These are phyloP conservation scores for Ceryle rudis DNA, from an alignment of 2,797 vertebrate species.

Conservation along the genomic window DNA sequence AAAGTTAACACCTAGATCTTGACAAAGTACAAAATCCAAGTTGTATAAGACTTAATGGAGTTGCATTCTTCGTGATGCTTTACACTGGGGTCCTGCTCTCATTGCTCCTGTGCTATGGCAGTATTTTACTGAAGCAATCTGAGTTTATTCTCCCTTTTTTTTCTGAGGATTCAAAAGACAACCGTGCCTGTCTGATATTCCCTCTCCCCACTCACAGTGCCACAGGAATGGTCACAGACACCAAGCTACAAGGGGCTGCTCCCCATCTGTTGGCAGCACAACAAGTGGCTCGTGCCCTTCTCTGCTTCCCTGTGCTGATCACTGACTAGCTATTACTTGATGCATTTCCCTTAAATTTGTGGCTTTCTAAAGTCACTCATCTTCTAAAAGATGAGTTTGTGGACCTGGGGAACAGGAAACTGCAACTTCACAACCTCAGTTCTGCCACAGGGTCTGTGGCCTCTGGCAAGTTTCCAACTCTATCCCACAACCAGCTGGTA, in stretches of 20 bases:
- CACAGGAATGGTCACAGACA: neutral
- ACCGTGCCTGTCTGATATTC: neutral
- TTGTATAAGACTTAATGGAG: neutral
- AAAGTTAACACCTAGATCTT: neutral
- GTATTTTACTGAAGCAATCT: neutral
- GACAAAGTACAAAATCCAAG: neutral
- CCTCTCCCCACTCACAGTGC: neutral
- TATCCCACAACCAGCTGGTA: neutral
- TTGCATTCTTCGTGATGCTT: neutral
- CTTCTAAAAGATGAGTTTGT: neutral
- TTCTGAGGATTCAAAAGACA: neutral
- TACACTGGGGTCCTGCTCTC: neutral
- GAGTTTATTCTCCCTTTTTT: neutral
- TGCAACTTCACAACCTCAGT: neutral
- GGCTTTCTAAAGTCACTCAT: neutral
- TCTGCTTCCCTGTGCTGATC: fast-evolving
- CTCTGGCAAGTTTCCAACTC: neutral
- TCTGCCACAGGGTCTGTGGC: neutral
- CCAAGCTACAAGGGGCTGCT: neutral
- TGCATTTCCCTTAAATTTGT: neutral
- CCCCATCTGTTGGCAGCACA: neutral
- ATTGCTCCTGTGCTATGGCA: neutral
- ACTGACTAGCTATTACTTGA: neutral
- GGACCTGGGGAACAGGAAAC: slow-evolving; percentile 15
- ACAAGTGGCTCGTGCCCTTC: neutral